A percentile compares a stretch with the other conserved stretches of the same genome.
Conservation (phyloP, 2,888 invertebrate genomes). For the Maniola hyperantus region DNA sequence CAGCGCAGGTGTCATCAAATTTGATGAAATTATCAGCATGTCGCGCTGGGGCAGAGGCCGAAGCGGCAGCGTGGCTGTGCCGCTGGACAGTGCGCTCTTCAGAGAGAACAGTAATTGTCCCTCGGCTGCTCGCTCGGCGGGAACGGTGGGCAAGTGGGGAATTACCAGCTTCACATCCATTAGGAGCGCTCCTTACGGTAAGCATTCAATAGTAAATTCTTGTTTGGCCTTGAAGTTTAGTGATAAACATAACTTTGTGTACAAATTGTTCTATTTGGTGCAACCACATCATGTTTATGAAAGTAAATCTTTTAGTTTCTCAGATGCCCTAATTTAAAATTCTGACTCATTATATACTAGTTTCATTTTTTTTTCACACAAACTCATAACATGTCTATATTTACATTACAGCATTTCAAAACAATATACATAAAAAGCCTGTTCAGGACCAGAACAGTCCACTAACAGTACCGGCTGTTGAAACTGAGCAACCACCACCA, state of each 20-base stretch:
- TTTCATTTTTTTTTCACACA: background rate
- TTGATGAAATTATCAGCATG: slow-evolving; percentile 82
- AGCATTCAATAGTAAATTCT: slow-evolving; percentile 50
- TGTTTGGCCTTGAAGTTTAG: slow-evolving; percentile 40
- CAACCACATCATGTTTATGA: background rate
- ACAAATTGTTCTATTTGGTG: slow-evolving; percentile 7
- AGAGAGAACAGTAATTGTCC: slow-evolving; percentile 93
- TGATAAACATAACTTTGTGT: slow-evolving; percentile 31
- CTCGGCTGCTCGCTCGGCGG: slow-evolving; percentile 93
- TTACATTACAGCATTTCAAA: slow-evolving; percentile 68
- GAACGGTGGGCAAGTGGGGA: slow-evolving; percentile 96
- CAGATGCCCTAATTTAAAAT: background rate
- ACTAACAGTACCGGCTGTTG: slow-evolving; percentile 78
- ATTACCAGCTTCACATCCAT: slow-evolving; percentile 96
- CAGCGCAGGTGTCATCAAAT: slow-evolving; percentile 71
- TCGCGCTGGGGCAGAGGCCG: slow-evolving; percentile 85
- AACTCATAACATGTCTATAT: background rate
- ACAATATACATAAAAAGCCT: slow-evolving; percentile 70
- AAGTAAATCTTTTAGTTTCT: slow-evolving; percentile 4
- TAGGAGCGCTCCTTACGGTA: slow-evolving; percentile 89
- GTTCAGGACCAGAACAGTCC: slow-evolving; percentile 81
- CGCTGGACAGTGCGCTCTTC: slow-evolving; percentile 84
- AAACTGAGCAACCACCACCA: slow-evolving; percentile 80
- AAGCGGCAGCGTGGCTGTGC: slow-evolving; percentile 84
- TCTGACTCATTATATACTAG: no score